Evolutionary conservation across 2,113 vertebrate species (phyloP).

Genomic region (Pundamilia nyererei): DNA sequence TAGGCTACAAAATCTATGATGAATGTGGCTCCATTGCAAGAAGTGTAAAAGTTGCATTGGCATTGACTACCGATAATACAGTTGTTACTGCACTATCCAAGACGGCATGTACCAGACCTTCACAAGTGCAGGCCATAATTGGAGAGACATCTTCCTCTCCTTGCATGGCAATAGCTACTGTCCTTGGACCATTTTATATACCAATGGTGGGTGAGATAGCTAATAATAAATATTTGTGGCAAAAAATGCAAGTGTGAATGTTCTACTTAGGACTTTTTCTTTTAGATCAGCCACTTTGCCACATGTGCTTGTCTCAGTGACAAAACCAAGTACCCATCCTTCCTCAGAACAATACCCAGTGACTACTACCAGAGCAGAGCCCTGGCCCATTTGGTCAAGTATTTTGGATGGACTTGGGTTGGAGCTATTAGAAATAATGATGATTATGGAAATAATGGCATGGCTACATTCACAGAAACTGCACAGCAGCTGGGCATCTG

Average conservation of each 20-base stretch:
- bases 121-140: slow-evolving; percentile 63
- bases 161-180: slow-evolving; percentile 57
- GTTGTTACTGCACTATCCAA: neutral
- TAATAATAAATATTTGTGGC: neutral
- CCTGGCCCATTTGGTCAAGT: neutral
- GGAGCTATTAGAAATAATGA: neutral
- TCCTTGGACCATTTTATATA: slow-evolving; percentile 42
- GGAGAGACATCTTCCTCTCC: slow-evolving; percentile 67
- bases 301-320: neutral
- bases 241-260: neutral
- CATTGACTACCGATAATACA: slow-evolving; percentile 51
- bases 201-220: neutral
- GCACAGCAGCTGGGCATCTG: neutral
- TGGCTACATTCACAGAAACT: neutral
- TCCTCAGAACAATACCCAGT: neutral
- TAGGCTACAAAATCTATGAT: slow-evolving; percentile 71
- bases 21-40: slow-evolving; percentile 51
- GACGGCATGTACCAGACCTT: slow-evolving; percentile 25
- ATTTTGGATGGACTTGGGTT: neutral
- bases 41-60: slow-evolving; percentile 42
- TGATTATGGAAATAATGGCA: neutral
- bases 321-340: neutral
- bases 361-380: neutral
- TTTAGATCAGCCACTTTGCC: neutral
- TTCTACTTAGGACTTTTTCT: neutral